Evolutionary conservation across 2,888 invertebrate genomes (phyloP), one percentile per base, ranked within the genome.

Genomic region (Oeneis ivallda): DNA sequence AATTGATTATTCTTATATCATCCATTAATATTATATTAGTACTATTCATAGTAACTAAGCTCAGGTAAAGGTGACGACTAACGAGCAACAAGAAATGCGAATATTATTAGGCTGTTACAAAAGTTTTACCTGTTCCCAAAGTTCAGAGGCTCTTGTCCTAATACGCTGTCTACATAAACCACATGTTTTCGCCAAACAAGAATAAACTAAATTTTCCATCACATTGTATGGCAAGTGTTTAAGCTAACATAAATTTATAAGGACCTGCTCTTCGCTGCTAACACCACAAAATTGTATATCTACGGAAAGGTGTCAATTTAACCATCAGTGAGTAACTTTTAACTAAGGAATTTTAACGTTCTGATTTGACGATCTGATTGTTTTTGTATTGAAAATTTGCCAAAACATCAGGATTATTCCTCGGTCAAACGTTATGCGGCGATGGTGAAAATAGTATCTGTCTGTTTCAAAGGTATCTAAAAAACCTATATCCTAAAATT

Each of bases 81-180:
- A 50, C 26, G 50, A 11, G 50, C n/a, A 37, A 15, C 34, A 37
- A 53, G 53, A 15, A 53, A 53, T 15, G n/a, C n/a, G n/a, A n/a
- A 53, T 32, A 32, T 13, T 34, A 52, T 49, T 52, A 53, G 8
- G 8, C 37, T 26, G 13, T 26, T 37, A 37, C 37, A 15, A 53
- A 53, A 53, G 37, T 53, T 53, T 53, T 37, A 53, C 53, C 15
- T 53, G 53, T 53, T 53, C 37, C 53, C 34, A 10, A 53, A 53
- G 37, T 53, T 53, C 10, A 7, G 53, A 53, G 37, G 9, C 37
- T 37, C 53, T 53, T 53, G 37, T 10, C 37, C 37, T 37, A 15
- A 53, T 15, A 32, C 34, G 53, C 37, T 15, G 34, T 15, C 7
- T n/a, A 52, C 52, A 52, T 52, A 15, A 10, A 15, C 53, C 17